Base-by-base conservation (phyloP, 1,140 invertebrate species). In the Potamilus streckersoni region DNA sequence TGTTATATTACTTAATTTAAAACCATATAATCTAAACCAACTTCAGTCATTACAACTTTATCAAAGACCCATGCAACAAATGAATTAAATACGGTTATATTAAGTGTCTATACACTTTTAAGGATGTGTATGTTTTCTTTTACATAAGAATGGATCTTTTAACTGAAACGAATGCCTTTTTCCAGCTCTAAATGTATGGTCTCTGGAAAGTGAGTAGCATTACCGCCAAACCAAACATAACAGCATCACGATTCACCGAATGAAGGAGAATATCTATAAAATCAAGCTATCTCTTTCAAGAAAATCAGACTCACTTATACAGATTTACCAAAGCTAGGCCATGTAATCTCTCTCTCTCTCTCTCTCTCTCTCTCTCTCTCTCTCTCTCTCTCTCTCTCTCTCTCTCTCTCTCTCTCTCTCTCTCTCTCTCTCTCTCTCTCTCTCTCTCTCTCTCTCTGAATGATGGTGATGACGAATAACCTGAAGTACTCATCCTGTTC, bases 251-350 rank as follows among this genome's bases (percentile, higher is more conserved):
- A 98, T 83, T 97, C 95, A 65, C 97, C 97, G 0, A 97, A 98
- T n/a, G n/a, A 89, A 82, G 97, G 97, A 1, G 94, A 94, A 1
- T 95, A 96, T 86, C 97, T 97, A 94, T 96, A 97, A 86, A 96
- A 97, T 78, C 94, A 96, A 0, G 80, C 82, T 13, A 94, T 98
- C 57, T 96, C 95, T 1, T 99, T 98, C 87, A 95, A 96, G 14
- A 97, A 97, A 93, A 95, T 98, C 1, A 98, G 98, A 90, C 91
- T 99, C 14, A 98, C 97, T 0, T 98, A 98, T 88, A 97, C 97
- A 59, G 80, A 83, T 13, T 77, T 67, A n/a, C 67, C 78, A 3
- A 74, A 69, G 57, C 31, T 68, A 0, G 82, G 84, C 23, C 84
- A 87, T 82, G 83, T 86, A 76, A n/a, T n/a, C n/a, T n/a, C n/a